These are phyloP conservation scores for Gonioctena quinquepunctata DNA, from an alignment of 1,140 invertebrate genomes.

Conservation along the genomic window DNA sequence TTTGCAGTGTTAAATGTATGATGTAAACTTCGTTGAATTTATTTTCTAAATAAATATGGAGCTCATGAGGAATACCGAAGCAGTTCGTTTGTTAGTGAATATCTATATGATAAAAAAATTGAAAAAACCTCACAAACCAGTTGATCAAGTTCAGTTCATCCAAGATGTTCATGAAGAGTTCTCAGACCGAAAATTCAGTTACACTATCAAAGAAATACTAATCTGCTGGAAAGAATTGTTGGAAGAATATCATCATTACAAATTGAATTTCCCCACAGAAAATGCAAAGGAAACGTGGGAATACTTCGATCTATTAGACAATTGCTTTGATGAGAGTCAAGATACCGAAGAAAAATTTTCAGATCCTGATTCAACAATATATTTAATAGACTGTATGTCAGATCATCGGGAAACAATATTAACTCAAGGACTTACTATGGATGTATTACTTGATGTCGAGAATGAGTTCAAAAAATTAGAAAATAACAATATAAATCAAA, in stretches of 20 bases:
- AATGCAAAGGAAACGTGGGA: not conserved
- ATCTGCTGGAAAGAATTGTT: not conserved
- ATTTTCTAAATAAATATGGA: too few species aligned
- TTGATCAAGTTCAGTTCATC: not conserved
- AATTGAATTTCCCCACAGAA: not conserved
- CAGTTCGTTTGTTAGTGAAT: not conserved
- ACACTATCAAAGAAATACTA: not conserved
- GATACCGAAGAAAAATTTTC: not conserved
- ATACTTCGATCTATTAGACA: not conserved
- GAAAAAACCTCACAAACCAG: not conserved
- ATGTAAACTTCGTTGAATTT: too few species aligned
- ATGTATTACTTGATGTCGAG: not conserved
- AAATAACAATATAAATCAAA: not conserved
- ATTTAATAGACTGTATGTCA: not conserved
- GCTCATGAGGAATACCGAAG: not conserved
- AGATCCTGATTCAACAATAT: not conserved
- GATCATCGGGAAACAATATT: not conserved
- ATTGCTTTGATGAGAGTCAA: not conserved
- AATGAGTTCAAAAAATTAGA: not conserved
- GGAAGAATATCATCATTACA: not conserved
- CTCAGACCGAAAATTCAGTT: not conserved
- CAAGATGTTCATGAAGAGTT: not conserved
- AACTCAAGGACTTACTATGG: not conserved
- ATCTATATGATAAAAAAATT: conserved; percentile 1
- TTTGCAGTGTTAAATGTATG: too few species aligned